phyloP scores from a whole-genome alignment of 2,797 vertebrate species.

The Malacoctenus gilli region DNA sequence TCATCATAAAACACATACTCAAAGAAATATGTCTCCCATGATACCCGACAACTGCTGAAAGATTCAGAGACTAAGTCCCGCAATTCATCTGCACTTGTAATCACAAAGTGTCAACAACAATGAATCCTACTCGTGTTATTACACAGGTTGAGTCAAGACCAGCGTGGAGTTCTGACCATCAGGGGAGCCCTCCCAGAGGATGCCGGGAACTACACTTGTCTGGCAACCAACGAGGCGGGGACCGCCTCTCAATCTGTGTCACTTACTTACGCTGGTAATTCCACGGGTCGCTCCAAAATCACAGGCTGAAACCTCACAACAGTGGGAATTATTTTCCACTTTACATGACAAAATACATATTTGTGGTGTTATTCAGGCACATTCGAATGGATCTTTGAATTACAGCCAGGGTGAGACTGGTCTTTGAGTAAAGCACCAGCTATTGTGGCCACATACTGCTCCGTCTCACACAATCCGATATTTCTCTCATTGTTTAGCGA shows the following conservation, averaged over 20 bases:
- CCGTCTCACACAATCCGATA: conserved; percentile 26
- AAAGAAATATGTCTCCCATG: conserved; percentile 29
- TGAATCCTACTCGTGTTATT: conserved; percentile 28
- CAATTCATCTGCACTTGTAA: conserved; percentile 55
- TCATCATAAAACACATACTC: conserved; percentile 29
- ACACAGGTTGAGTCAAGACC: conserved; percentile 81
- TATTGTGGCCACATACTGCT: conserved; percentile 18
- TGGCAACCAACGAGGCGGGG: conserved; percentile 84
- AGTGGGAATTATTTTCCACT: background rate
- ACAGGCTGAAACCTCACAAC: no score
- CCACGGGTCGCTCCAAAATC: background rate
- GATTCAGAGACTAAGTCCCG: conserved; percentile 25
- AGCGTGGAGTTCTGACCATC: conserved; percentile 84
- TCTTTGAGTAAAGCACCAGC: conserved; percentile 6
- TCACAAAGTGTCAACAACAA: conserved; percentile 41
- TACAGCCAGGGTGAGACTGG: no score
- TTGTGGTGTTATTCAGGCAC: conserved; percentile 10
- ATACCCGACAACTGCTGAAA: conserved; percentile 27
- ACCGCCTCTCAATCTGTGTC: conserved; percentile 77
- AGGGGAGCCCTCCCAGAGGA: conserved; percentile 84
- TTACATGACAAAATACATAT: background rate
- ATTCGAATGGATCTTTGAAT: conserved; percentile 20
- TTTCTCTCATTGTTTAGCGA: conserved; percentile 37
- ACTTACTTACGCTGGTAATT: conserved; percentile 85
- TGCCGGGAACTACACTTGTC: conserved; percentile 91